Evolutionary conservation across 2,888 invertebrate genomes (phyloP).

Genomic region (Helleia helle): DNA sequence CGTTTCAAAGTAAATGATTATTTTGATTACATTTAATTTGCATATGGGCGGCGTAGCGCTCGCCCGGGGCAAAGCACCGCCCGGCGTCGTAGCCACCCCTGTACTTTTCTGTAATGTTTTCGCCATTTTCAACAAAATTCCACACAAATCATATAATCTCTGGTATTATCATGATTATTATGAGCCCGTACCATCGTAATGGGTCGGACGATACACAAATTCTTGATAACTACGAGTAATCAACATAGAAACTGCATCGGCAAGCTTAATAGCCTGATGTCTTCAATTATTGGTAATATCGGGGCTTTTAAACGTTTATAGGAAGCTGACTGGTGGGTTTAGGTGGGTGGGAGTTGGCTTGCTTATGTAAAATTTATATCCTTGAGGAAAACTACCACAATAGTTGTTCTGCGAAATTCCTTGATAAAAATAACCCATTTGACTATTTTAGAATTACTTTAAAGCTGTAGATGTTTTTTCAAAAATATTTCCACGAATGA

Average conservation of each 20-base stretch:
- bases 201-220: constrained; percentile 60
- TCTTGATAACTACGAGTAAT: constrained; percentile 71
- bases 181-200: constrained; percentile 61
- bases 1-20: constrained; percentile 59
- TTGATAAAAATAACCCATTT: too few relatives aligned
- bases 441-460: too few relatives aligned
- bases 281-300: constrained; percentile 71
- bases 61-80: constrained; percentile 49
- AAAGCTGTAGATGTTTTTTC: too few relatives aligned
- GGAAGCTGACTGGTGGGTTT: constrained; percentile 53
- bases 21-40: constrained; percentile 74
- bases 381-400: constrained; percentile 1
- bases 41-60: constrained; percentile 54
- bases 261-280: constrained; percentile 55
- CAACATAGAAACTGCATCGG: constrained; percentile 63
- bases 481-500: too few relatives aligned
- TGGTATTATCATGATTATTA: constrained; percentile 71
- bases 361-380: constrained; percentile 6
- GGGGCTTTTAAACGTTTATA: constrained; percentile 59
- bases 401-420: too few relatives aligned
- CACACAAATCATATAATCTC: constrained; percentile 72
- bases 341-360: not conserved
- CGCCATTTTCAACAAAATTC: constrained; percentile 74
- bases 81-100: constrained; percentile 60
- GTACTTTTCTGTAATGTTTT: constrained; percentile 74